phyloP scores from a whole-genome alignment of 2,797 vertebrate species.

The Oreochromis mossambicus region DNA sequence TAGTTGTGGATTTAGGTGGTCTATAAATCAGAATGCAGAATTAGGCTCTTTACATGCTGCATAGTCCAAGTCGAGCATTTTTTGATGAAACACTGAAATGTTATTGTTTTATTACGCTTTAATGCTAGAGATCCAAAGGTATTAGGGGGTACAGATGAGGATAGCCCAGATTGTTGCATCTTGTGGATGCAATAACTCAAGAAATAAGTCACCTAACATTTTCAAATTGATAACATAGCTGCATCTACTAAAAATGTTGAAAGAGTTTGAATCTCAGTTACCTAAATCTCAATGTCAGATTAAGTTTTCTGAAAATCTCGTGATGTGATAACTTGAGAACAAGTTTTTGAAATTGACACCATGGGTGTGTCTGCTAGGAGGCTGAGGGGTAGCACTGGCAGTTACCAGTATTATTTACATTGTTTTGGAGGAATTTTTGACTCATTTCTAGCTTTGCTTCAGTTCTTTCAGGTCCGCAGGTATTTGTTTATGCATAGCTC shows the following conservation, averaged over 20 bases:
- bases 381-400: not conserved
- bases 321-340: not conserved
- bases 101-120: not conserved
- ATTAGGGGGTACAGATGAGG: not conserved
- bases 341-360: not conserved
- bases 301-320: not conserved
- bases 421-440: not conserved
- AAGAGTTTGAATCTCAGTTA: not conserved
- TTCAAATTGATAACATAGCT: not conserved
- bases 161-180: not conserved
- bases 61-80: not conserved
- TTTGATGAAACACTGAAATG: not conserved
- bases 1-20: not conserved
- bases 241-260: not conserved
- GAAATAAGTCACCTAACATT: not conserved
- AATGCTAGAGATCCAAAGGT: not conserved
- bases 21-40: not conserved
- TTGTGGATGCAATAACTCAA: not conserved
- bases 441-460: not conserved
- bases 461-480: not conserved
- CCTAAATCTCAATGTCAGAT: not conserved
- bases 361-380: not conserved
- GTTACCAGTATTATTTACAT: not conserved
- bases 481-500: not conserved
- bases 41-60: not conserved